Conservation (phyloP, 1,140 invertebrate genomes). For the Pseudoatta argentina region DNA sequence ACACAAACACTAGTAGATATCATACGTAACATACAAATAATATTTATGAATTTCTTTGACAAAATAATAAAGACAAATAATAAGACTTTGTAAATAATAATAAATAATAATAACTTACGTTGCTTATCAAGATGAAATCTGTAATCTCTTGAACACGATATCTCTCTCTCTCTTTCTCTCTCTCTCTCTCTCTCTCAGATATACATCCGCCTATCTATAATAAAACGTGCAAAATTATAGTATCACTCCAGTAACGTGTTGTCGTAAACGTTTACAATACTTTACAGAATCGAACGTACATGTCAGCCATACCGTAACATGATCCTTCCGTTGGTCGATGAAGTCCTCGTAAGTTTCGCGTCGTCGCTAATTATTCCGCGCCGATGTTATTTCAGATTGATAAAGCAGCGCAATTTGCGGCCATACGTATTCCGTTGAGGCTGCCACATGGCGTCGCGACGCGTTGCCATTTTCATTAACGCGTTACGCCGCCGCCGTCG, state of each 20-base stretch:
- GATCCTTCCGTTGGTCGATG: slow-evolving; percentile 15
- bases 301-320: slow-evolving; percentile 30
- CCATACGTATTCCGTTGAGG: slow-evolving; percentile 17
- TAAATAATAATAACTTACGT: slow-evolving; percentile 29
- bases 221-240: slow-evolving; percentile 17
- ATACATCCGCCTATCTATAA: slow-evolving; percentile 24
- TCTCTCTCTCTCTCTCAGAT: not conserved
- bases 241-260: not conserved
- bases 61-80: not conserved
- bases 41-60: not conserved
- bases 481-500: slow-evolving; percentile 42
- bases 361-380: slow-evolving; percentile 34
- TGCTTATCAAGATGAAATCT: not conserved
- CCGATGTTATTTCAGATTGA: slow-evolving; percentile 56
- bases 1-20: not conserved
- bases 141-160: not conserved
- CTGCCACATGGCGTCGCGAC: slow-evolving; percentile 26
- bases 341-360: not conserved
- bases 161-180: not conserved
- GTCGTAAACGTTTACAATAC: not conserved
- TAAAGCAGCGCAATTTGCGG: slow-evolving; percentile 44
- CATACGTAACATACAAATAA: slow-evolving; percentile 2
- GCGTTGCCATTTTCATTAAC: slow-evolving; percentile 63
- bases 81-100: slow-evolving; percentile 12
- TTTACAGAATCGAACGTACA: slow-evolving; percentile 19